Evolutionary conservation across 2,888 invertebrate genomes (phyloP).

Genomic region (Stenoptilia bipunctidactyla): DNA sequence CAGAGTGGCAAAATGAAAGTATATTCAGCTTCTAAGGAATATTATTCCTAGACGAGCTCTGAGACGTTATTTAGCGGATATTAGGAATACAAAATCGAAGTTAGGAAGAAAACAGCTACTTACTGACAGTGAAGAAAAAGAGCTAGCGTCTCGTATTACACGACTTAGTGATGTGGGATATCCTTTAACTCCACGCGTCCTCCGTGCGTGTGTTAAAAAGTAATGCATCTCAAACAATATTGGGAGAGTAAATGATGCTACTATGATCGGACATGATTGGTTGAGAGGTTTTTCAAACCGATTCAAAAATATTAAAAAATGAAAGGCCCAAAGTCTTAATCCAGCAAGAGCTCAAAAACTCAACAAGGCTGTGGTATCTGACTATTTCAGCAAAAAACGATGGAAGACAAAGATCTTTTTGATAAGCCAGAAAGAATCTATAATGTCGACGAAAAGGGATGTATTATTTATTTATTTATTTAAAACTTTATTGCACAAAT

Average conservation of each 20-base stretch:
- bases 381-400: conserved; percentile 12
- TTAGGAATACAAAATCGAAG: conserved; percentile 7
- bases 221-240: neutral
- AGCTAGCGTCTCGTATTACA: neutral
- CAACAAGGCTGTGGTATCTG: conserved; percentile 11
- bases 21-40: conserved; percentile 4
- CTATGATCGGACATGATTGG: conserved; percentile 13
- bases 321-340: conserved; percentile 9
- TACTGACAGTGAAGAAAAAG: neutral
- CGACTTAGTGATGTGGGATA: neutral
- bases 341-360: conserved; percentile 13
- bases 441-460: neutral
- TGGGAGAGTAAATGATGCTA: neutral
- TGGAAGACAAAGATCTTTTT: conserved; percentile 12
- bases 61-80: conserved; percentile 7
- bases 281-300: conserved; percentile 12
- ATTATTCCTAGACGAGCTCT: conserved; percentile 7
- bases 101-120: conserved; percentile 4
- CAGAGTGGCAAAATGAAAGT: conserved; percentile 6
- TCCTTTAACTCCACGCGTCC: neutral
- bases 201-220: neutral
- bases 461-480: no score
- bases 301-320: conserved; percentile 9
- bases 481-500: no score
- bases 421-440: conserved; percentile 11